Evolutionary conservation across 37 sponge, comb jelly and placozoan species (phyloP), one percentile per base, ranked within the genome.

Genomic region (Tethya wilhelma): DNA sequence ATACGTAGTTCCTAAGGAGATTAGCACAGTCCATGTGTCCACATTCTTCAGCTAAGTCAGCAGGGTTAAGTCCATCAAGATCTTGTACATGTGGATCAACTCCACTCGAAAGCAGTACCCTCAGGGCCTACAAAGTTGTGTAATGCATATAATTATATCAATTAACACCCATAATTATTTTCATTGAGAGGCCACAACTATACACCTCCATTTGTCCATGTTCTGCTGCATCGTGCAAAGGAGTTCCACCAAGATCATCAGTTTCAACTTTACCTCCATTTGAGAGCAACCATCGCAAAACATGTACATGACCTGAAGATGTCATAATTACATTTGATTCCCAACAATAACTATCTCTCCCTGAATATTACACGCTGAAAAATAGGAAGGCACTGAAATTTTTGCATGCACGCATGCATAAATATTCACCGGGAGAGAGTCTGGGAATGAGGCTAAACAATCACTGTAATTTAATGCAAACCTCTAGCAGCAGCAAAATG

Each of bases 171-270:
- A 49, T 49, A 49, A 49, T 49, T 49, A 19, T 49, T 9, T 17
- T 49, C 14, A 8, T n/a, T 14, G 20, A 26, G 23, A n/a, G 7
- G 20, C 5, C 3, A 23, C 37, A 7, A 38, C 17, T 36, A 26
- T 70, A 20, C 29, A 89, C 87, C 77, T 87, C 81, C 8, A 83
- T 22, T 60, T 87, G 88, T 39, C 93, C 93, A 65, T 92, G 88
- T 57, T 92, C 88, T n/a, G 93, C 93, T 22, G 93, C 93, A 78
- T 92, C 93, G 42, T 92, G 93, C 8, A 92, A 78, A 57, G 93
- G 93, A 28, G 93, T 92, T 2, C 85, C 85, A 19, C 93, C 93
- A 45, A 92, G 77, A 40, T 92, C 88, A 79, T 92, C 93, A 32
- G 55, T 75, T 14, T 69, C 82, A 4, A 69, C 70, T 31, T 37